Conservation (phyloP, 2,113 vertebrate genomes). For the Xenopus tropicalis region DNA sequence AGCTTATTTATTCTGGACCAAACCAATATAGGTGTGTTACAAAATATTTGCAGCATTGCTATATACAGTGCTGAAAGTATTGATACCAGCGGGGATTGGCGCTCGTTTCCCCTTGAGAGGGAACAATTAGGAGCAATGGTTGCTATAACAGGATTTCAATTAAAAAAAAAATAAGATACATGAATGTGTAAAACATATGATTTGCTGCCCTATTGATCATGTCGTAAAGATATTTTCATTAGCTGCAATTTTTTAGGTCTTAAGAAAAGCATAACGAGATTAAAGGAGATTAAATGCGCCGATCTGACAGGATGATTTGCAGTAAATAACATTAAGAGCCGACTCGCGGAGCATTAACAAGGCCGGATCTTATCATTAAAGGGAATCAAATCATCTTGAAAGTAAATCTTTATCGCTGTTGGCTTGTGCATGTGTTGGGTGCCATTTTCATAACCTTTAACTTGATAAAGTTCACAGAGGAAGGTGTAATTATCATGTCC, state of each 20-base stretch:
- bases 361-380: constrained; percentile 10
- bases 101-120: too few species aligned
- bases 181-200: too few species aligned
- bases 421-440: constrained; percentile 30
- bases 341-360: neutral
- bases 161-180: too few species aligned
- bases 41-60: too few species aligned
- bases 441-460: constrained; percentile 43
- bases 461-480: constrained; percentile 41
- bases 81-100: too few species aligned
- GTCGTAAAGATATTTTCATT: too few species aligned
- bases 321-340: constrained; percentile 9
- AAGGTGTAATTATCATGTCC: constrained; percentile 41
- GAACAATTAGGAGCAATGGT: too few species aligned
- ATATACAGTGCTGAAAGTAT: too few species aligned
- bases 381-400: constrained; percentile 18
- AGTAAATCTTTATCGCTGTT: constrained; percentile 38
- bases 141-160: too few species aligned
- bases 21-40: too few species aligned
- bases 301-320: neutral
- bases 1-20: too few species aligned
- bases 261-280: neutral
- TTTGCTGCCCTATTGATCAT: too few species aligned
- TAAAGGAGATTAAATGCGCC: neutral
- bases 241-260: neutral